Percentiles rank a stretch among this genome's conserved stretches.
phyloP scores from a whole-genome alignment of 2,888 invertebrate genomes.

The Galerucella calmariensis region DNA sequence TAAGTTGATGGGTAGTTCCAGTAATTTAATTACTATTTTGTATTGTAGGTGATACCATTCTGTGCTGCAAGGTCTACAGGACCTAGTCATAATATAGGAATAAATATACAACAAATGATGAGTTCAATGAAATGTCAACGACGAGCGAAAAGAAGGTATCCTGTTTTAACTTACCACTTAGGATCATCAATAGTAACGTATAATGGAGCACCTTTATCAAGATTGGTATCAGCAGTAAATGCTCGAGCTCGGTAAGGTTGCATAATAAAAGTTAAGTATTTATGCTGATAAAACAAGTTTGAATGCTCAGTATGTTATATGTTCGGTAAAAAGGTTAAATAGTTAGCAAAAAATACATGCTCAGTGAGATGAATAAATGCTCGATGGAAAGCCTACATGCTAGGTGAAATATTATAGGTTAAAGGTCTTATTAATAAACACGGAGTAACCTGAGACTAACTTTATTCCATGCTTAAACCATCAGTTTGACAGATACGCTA shows the following conservation, averaged over 20 bases:
- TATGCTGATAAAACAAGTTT: not conserved
- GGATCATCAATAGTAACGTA: not conserved
- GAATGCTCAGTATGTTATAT: too few species aligned
- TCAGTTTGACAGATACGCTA: too few species aligned
- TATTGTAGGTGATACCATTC: slow-evolving; percentile 63
- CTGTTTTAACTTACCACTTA: not conserved
- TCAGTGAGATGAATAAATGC: too few species aligned
- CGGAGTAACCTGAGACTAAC: too few species aligned
- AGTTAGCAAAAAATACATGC: too few species aligned
- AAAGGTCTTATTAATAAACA: too few species aligned
- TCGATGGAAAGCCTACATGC: too few species aligned
- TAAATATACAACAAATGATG: slow-evolving; percentile 70
- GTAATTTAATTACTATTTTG: not conserved
- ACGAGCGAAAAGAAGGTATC: not conserved
- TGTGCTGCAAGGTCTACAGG: slow-evolving; percentile 70
- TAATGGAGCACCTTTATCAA: not conserved
- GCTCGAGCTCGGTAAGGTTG: slow-evolving; percentile 7
- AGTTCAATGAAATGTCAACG: slow-evolving; percentile 12
- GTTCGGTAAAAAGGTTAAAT: too few species aligned
- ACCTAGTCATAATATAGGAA: slow-evolving; percentile 73
- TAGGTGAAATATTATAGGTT: too few species aligned
- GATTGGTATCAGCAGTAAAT: not conserved
- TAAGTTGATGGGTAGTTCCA: too few species aligned
- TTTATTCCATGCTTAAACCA: too few species aligned
- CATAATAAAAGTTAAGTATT: not conserved